These are phyloP conservation scores for Channa striata DNA, from an alignment of 2,797 vertebrate species.

Conservation along the genomic window DNA sequence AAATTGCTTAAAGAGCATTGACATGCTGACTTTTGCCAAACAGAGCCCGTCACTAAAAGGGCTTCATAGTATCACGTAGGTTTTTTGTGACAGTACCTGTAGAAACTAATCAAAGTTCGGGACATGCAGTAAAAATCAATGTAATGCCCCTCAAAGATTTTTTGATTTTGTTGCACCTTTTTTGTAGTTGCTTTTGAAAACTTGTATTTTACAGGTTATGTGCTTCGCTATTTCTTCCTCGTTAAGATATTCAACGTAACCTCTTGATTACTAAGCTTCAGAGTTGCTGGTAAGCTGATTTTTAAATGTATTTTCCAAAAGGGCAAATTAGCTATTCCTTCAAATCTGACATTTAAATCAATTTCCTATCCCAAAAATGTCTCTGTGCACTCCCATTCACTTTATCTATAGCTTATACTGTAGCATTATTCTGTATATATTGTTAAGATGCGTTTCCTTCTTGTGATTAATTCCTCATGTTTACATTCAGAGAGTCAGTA, in stretches of 20 bases:
- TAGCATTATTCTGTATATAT: constrained; percentile 76
- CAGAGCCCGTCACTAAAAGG: constrained; percentile 41
- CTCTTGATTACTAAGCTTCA: too few relatives aligned
- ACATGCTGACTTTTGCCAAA: constrained; percentile 50
- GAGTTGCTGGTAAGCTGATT: too few relatives aligned
- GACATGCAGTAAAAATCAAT: constrained; percentile 16
- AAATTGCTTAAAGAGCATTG: constrained; percentile 53
- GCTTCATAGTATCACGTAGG: constrained; percentile 21
- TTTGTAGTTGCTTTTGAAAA: too few relatives aligned
- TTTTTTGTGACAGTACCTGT: constrained; percentile 8
- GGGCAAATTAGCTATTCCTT: constrained; percentile 6
- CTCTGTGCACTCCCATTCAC: constrained; percentile 56
- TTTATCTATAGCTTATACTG: constrained; percentile 54
- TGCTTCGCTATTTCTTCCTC: neutral
- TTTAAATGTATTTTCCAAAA: neutral
- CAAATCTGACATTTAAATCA: constrained; percentile 42
- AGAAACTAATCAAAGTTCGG: constrained; percentile 28
- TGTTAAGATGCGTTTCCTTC: constrained; percentile 60
- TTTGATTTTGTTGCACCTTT: constrained; percentile 58
- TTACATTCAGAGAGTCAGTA: constrained; percentile 74
- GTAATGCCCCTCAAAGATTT: constrained; percentile 5
- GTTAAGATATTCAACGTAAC: neutral
- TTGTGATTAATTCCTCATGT: constrained; percentile 70
- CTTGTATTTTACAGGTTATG: too few relatives aligned
- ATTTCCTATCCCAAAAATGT: constrained; percentile 40